Conservation (phyloP, 2,797 vertebrate genomes). For the Heteromormyrus szaboi region DNA sequence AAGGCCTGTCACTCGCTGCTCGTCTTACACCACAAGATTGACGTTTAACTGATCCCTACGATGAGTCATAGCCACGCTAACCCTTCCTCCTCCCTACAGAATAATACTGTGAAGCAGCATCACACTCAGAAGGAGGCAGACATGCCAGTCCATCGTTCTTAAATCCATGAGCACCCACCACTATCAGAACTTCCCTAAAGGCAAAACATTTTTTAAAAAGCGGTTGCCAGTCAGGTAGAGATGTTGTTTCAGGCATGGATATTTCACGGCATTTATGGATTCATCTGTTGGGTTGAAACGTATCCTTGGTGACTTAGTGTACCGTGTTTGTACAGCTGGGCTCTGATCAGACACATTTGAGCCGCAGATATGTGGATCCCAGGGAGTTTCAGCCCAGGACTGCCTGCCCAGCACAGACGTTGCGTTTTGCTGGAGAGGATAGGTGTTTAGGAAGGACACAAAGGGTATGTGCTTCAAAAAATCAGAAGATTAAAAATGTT, state of each 20-base stretch:
- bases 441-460: background rate
- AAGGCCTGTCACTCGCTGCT: constrained; percentile 23
- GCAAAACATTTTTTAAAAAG: background rate
- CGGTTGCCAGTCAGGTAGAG: background rate
- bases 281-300: background rate
- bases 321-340: background rate
- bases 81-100: too few relatives aligned
- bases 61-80: background rate
- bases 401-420: background rate
- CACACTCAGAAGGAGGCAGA: background rate
- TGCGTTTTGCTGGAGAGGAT: background rate
- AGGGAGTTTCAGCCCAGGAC: background rate
- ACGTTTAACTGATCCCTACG: constrained; percentile 24
- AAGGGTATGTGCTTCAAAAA: background rate
- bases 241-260: background rate
- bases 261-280: background rate
- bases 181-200: background rate
- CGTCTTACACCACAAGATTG: constrained; percentile 14
- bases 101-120: background rate
- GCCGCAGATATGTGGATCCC: background rate
- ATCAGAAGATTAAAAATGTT: background rate
- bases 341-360: background rate
- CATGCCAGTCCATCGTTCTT: background rate
- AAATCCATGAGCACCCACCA: background rate
- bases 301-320: background rate